phyloP scores from a whole-genome alignment of 2,113 vertebrate genomes.

The Dasyornis broadbenti region DNA sequence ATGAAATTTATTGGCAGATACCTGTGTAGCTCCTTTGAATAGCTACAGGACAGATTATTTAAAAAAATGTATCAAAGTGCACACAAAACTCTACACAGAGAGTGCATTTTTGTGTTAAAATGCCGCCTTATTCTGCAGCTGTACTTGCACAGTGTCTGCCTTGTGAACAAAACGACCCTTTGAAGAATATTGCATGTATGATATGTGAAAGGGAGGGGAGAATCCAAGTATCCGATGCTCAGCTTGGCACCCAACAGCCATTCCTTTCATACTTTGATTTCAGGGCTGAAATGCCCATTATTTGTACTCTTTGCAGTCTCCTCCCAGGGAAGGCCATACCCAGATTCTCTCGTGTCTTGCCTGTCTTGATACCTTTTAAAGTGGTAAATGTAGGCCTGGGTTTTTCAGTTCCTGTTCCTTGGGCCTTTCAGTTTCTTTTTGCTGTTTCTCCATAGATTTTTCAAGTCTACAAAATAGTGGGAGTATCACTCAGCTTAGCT shows the following conservation, averaged over 20 bases:
- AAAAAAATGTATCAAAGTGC: not conserved
- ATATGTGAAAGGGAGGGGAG: not conserved
- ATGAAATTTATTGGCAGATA: slow-evolving; percentile 34
- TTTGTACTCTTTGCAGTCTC: not conserved
- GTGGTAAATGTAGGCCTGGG: not conserved
- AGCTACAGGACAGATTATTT: slow-evolving; percentile 51
- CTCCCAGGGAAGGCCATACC: not conserved
- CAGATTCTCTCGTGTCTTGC: not conserved
- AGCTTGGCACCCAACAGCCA: not conserved
- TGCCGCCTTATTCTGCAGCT: not conserved
- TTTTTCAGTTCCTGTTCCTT: not conserved
- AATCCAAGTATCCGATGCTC: not conserved
- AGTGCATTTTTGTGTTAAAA: not conserved
- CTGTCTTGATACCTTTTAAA: not conserved
- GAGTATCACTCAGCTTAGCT: not conserved
- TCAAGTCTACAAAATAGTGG: not conserved
- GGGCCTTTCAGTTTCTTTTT: not conserved
- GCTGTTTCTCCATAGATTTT: not conserved
- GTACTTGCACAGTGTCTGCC: not conserved
- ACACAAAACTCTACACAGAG: not conserved
- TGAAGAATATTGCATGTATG: not conserved
- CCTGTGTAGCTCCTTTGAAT: slow-evolving; percentile 59
- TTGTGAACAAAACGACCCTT: slow-evolving; percentile 12
- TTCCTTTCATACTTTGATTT: not conserved
- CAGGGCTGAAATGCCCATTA: not conserved